Conservation (phyloP, 2,113 vertebrate genomes). For the Istiophorus platypterus region DNA sequence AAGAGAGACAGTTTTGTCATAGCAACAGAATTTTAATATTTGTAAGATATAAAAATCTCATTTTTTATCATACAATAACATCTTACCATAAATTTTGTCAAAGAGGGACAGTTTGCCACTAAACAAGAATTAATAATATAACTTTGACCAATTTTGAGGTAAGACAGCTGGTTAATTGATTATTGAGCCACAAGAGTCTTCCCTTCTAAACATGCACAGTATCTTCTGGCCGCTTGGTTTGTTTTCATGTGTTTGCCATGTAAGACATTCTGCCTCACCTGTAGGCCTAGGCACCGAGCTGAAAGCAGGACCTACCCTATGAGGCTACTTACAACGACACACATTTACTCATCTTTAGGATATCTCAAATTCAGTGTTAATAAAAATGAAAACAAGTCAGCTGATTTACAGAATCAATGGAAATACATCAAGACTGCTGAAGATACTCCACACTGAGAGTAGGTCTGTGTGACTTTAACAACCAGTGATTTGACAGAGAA, state of each 20-base stretch:
- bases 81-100: conserved; percentile 72
- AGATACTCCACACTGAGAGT: conserved; percentile 19
- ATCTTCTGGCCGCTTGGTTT: conserved; percentile 4
- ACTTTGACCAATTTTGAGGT: conserved; percentile 75
- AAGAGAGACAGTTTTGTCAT: conserved; percentile 53
- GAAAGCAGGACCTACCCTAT: conserved; percentile 54
- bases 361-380: conserved; percentile 24
- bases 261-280: conserved; percentile 55
- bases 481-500: conserved; percentile 50
- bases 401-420: conserved; percentile 10
- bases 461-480: conserved; percentile 20
- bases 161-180: conserved; percentile 70
- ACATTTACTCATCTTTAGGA: conserved; percentile 7
- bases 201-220: conserved; percentile 38
- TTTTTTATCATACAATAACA: conserved; percentile 81
- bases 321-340: conserved; percentile 56
- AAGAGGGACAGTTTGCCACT: conserved; percentile 63
- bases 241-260: conserved; percentile 16
- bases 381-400: conserved; percentile 31
- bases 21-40: conserved; percentile 78
- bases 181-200: conserved; percentile 62
- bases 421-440: conserved; percentile 26
- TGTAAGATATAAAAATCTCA: conserved; percentile 81
- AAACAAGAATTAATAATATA: conserved; percentile 74
- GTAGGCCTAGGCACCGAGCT: conserved; percentile 67